Evolutionary conservation across 2,113 vertebrate genomes (phyloP), one percentile per base, ranked within the genome.

Genomic region (Psilopogon haemacephalus): DNA sequence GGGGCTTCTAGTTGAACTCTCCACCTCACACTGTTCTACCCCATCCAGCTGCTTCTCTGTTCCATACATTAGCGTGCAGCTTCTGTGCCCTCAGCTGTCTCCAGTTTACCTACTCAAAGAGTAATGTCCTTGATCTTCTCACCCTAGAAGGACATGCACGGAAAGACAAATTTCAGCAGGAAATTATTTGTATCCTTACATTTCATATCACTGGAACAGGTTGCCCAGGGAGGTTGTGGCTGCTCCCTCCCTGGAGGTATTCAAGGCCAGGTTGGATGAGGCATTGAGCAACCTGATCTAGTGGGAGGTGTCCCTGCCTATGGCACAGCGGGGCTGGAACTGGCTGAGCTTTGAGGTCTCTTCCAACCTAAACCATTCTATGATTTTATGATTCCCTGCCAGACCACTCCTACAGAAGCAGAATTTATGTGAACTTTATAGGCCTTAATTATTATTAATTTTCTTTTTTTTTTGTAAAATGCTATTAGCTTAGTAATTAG

Each of bases 401-500:
- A 84, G 68, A 40, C 30, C 44, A 33, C 46, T 90, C 55, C 71
- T 59, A 27, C 27, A 35, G 68, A 95, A 94, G 56, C 16, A 89
- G 9, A 52, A 48, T 79, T 80, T 89, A 70, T 52, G 79, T 4
- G 12, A 79, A 87, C 89, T 96, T 96, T 92, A 96, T 87, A 83
- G 63, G 28, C 40, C 63, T 82, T 74, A 96, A 90, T 91, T 72
- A 67, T 23, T 37, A 11, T 26, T 17, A 5, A n/a, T n/a, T n/a
- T n/a, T n/a, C n/a, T 20, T 78, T 42, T 68, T 60, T 50, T 18
- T 23, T 23, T 10, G 23, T 24, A 8, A 19, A 52, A 82, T 63
- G 60, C 28, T 84, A 90, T 89, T 92, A 93, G 44, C 67, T 89
- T 82, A 73, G 37, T 70, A 94, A 85, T 96, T 95, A 83, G 93